phyloP scores from a whole-genome alignment of 2,888 invertebrate genomes.

The Notocelia uddmanniana region DNA sequence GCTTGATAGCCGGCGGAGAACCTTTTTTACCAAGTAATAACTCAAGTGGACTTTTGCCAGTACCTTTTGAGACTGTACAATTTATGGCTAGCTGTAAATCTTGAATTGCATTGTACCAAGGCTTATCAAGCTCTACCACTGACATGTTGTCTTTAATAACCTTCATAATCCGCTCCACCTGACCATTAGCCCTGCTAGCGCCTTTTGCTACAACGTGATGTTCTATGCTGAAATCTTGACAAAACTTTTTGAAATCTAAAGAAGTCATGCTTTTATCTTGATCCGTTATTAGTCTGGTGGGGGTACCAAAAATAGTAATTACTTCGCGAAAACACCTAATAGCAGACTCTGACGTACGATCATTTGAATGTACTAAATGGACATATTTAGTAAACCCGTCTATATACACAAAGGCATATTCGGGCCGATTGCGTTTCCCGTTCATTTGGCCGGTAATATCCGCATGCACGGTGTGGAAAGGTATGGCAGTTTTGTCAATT shows the following conservation, averaged over 20 bases:
- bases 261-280: constrained; percentile 45
- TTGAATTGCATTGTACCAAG: constrained; percentile 38
- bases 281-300: constrained; percentile 37
- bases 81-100: constrained; percentile 48
- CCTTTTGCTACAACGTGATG: constrained; percentile 46
- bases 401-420: constrained; percentile 47
- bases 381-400: constrained; percentile 46
- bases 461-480: constrained; percentile 47
- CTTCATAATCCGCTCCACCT: constrained; percentile 45
- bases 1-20: constrained; percentile 34
- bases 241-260: constrained; percentile 42
- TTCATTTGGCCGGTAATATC: constrained; percentile 49
- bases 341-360: constrained; percentile 37
- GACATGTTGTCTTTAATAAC: constrained; percentile 45
- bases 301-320: constrained; percentile 36
- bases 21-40: constrained; percentile 28
- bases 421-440: constrained; percentile 34
- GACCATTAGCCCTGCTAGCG: constrained; percentile 45
- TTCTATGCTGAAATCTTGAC: constrained; percentile 8
- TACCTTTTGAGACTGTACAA: constrained; percentile 45
- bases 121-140: constrained; percentile 34
- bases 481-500: constrained; percentile 46
- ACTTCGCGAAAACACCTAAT: constrained; percentile 3
- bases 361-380: constrained; percentile 41
- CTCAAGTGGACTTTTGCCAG: constrained; percentile 42